Evolutionary conservation across 1,140 invertebrate species (phyloP), one percentile per base, ranked within the genome.

Genomic region (Drosophila prosaltans): DNA sequence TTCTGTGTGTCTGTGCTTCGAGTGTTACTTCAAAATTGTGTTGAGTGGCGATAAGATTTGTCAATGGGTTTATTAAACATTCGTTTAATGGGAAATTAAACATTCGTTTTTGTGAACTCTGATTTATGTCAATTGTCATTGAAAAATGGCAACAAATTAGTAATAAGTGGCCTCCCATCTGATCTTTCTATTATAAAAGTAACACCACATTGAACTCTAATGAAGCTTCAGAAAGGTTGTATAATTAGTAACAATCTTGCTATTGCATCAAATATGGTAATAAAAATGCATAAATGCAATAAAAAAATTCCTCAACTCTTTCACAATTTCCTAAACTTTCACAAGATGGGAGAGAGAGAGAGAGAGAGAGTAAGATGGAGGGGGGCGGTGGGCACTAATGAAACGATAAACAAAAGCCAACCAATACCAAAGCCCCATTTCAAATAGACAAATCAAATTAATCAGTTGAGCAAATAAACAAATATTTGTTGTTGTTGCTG

Each of bases 381-480:
- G 28, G 28, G 0, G 28, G 28, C 2, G 28, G 28, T 74, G 39
- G 51, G 48, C 16, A 41, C 11, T 36, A 64, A 45, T 67, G 71
- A 26, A 61, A 55, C 43, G 48, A 69, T 76, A 63, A 76, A 60
- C 72, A 64, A 76, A 45, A 60, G 41, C 54, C 4, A 30, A 30
- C 28, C 28, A 30, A 30, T 30, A 1, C 36, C n/a, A 10, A 43
- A 26, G 39, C n/a, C 62, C 21, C 7, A 51, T 24, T 21, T n/a
- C 40, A 36, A 40, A 40, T 36, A 36, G 9, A 60, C 72, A 43
- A 21, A 6, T 8, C 16, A 79, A 69, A 72, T 85, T 86, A 84
- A 84, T 86, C 74, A 86, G 71, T 81, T 81, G 62, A 69, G 63
- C 61, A 72, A 82, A 82, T 73, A 81, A 79, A 70, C 76, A 65